phyloP scores from a whole-genome alignment of 35 echinoderm and acorn worm genomes.

The Ptychodera flava region DNA sequence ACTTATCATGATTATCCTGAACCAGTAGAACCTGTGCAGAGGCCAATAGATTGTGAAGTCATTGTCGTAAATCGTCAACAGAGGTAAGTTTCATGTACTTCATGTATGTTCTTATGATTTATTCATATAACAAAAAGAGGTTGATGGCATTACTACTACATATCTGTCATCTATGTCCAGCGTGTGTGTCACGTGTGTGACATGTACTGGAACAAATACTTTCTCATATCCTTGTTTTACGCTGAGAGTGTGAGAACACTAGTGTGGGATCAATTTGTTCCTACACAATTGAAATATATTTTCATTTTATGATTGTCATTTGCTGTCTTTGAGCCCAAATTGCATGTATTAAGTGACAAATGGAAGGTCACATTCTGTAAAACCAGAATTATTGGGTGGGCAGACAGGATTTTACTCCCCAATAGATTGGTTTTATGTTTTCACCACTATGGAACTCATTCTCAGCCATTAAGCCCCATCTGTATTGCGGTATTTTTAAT shows the following conservation, averaged over 20 bases:
- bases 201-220: neutral
- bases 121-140: neutral
- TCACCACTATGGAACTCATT: too few species aligned
- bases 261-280: too few species aligned
- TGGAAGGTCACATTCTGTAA: too few species aligned
- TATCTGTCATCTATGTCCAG: neutral
- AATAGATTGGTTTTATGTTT: too few species aligned
- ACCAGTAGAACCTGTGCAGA: conserved; percentile 12
- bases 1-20: neutral
- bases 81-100: conserved; percentile 36
- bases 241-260: neutral
- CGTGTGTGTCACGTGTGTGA: neutral
- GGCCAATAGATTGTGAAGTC: conserved; percentile 74
- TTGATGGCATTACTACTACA: neutral
- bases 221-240: neutral
- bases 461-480: too few species aligned
- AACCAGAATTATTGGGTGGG: too few species aligned
- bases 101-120: neutral
- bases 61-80: conserved; percentile 53
- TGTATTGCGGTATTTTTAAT: too few species aligned
- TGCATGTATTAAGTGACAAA: too few species aligned
- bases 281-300: too few species aligned
- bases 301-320: too few species aligned
- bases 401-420: too few species aligned
- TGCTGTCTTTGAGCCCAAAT: too few species aligned